Evolutionary conservation across 2,797 vertebrate species (phyloP).

Genomic region (Clarias laeviceps): DNA sequence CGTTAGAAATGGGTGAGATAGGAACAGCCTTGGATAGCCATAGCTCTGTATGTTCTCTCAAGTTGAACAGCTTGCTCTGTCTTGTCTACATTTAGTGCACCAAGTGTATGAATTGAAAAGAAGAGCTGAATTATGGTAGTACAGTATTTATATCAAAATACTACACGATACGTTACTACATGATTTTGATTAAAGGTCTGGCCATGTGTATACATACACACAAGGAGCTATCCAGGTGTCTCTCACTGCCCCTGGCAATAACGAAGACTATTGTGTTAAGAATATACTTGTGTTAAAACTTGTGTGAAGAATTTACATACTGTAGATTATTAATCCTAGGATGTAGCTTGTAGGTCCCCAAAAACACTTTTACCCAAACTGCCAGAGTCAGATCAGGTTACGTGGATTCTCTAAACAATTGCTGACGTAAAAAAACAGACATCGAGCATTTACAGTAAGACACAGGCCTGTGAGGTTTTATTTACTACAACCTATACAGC

Average conservation of each 20-base stretch:
- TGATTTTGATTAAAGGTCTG: neutral
- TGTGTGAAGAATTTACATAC: neutral
- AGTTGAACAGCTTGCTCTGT: neutral
- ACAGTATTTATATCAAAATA: neutral
- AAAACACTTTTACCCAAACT: neutral
- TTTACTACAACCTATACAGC: conserved; percentile 6
- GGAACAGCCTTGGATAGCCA: neutral
- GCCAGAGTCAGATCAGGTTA: neutral
- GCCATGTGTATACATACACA: neutral
- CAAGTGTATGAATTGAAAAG: neutral
- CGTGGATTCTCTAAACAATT: neutral
- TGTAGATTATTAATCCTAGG: neutral
- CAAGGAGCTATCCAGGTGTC: conserved; percentile 3
- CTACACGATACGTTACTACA: neutral
- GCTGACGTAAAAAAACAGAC: neutral
- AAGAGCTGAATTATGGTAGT: neutral
- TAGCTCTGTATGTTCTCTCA: neutral
- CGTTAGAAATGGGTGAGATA: neutral
- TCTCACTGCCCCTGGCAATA: neutral
- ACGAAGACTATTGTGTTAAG: neutral
- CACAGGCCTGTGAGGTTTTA: neutral
- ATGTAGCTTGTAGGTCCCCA: neutral
- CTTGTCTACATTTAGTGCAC: neutral
- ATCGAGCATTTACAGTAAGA: neutral
- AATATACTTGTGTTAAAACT: neutral